Conservation (phyloP, 2,888 invertebrate genomes). For the Atethmia centrago region DNA sequence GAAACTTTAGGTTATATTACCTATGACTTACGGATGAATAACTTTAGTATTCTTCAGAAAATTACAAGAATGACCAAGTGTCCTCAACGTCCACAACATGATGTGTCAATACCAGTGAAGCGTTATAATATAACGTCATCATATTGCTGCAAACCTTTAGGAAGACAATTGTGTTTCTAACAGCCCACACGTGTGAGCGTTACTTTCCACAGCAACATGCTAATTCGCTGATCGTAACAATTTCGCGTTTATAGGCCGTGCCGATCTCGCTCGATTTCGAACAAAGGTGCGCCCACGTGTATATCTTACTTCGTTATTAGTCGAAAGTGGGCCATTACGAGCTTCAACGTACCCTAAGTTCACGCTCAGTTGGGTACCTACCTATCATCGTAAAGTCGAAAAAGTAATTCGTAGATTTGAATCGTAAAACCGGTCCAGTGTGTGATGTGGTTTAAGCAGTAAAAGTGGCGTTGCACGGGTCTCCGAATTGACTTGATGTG, state of each 20-base stretch:
- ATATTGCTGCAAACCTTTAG: slow-evolving; percentile 10
- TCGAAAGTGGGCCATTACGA: slow-evolving; percentile 74
- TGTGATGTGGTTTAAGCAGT: slow-evolving; percentile 44
- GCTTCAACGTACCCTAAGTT: slow-evolving; percentile 49
- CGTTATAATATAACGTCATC: neutral
- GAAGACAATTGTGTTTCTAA: slow-evolving; percentile 31
- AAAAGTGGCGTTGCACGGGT: slow-evolving; percentile 51
- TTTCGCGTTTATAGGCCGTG: slow-evolving; percentile 62
- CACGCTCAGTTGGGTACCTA: slow-evolving; percentile 53
- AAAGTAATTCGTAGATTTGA: slow-evolving; percentile 37
- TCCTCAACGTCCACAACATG: neutral
- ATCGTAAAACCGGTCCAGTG: slow-evolving; percentile 54
- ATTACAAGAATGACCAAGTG: slow-evolving; percentile 1
- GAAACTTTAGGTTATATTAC: neutral
- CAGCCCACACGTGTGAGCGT: slow-evolving; percentile 35
- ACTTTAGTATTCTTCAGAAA: neutral
- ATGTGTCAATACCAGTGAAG: neutral
- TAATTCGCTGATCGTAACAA: slow-evolving; percentile 50
- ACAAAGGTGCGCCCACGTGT: slow-evolving; percentile 74
- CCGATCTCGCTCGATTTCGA: slow-evolving; percentile 60
- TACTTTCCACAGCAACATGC: slow-evolving; percentile 54
- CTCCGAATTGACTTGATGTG: slow-evolving; percentile 50
- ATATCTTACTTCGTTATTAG: slow-evolving; percentile 69
- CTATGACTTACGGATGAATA: neutral
- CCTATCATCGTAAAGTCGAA: slow-evolving; percentile 34